These are phyloP conservation scores for Arizona elegans DNA, from an alignment of 2,113 vertebrate species.

Conservation along the genomic window DNA sequence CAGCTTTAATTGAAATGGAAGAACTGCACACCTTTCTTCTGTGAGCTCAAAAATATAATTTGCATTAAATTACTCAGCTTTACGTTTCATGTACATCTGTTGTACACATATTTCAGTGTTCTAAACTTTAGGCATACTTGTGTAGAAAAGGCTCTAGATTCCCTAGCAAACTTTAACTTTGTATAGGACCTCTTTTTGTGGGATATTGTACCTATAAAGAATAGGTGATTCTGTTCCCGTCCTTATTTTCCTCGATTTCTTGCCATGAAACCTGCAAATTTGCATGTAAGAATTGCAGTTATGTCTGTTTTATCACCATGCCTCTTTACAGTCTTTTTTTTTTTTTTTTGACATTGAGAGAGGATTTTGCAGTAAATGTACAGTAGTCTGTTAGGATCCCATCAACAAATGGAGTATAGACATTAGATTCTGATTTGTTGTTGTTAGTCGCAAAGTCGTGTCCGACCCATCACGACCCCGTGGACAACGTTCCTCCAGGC, in stretches of 20 bases:
- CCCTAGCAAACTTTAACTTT: background rate
- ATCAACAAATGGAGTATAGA: background rate
- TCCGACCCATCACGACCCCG: no score
- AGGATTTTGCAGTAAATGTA: background rate
- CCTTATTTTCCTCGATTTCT: no score
- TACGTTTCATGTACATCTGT: rapidly evolving
- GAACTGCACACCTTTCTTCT: background rate
- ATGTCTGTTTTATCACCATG: background rate
- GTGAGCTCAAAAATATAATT: background rate
- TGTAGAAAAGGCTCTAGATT: background rate
- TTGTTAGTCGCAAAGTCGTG: no score
- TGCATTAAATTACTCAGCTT: background rate
- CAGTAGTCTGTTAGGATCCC: background rate
- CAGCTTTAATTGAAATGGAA: rapidly evolving
- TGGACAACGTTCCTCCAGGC: no score
- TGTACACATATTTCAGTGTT: rapidly evolving
- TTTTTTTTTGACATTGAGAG: background rate
- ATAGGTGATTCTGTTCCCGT: no score
- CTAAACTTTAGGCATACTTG: background rate
- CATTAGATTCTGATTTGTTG: background rate
- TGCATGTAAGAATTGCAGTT: background rate
- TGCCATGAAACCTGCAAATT: background rate
- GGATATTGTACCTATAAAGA: background rate
- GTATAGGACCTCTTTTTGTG: background rate
- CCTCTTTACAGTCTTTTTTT: background rate